Evolutionary conservation across 2,888 invertebrate species (phyloP), one percentile per base, ranked within the genome.

Genomic region (Achlya flavicornis): DNA sequence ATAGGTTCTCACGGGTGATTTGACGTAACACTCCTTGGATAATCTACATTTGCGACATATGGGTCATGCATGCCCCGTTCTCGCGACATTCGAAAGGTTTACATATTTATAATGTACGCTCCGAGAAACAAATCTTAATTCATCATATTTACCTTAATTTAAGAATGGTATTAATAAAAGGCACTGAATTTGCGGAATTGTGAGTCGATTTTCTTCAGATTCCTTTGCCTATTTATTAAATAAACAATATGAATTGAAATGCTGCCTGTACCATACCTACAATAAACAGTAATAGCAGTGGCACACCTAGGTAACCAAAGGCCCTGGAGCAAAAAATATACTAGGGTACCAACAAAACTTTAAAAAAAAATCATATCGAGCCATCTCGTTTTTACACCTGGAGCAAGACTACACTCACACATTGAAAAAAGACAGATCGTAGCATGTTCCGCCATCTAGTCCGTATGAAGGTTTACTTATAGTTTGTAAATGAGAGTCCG

Each of bases 121-220:
- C 4, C 41, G 3, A 12, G 3, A 11, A 41, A 53, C 14, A 53
- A 19, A 53, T 53, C 10, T 53, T 10, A n/a, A 53, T 53, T n/a
- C 53, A 53, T 53, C 53, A 53, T 53, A 53, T 53, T 53, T 10
- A 19, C 53, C 53, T 53, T 19, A 41, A 53, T 48, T 48, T 48
- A 5, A 7, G 53, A 8, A 10, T 19, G 6, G 19, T 53, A 53
- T 53, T 53, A 19, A 19, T 19, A 53, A 10, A 53, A 19, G 53
- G 14, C 10, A 19, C 19, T 10, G 19, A 53, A 19, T 19, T 53
- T 53, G 10, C 19, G 8, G 3, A 53, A 3, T 53, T 46, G 2
- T 7, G 14, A 14, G 48, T 48, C 3, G 48, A 0, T 16, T 48
- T 16, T n/a, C 48, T 16, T 3, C 46, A 12, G 41, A 4, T 14